These are phyloP conservation scores for Empis stercorea DNA, from an alignment of 2,888 invertebrate genomes.

Conservation along the genomic window DNA sequence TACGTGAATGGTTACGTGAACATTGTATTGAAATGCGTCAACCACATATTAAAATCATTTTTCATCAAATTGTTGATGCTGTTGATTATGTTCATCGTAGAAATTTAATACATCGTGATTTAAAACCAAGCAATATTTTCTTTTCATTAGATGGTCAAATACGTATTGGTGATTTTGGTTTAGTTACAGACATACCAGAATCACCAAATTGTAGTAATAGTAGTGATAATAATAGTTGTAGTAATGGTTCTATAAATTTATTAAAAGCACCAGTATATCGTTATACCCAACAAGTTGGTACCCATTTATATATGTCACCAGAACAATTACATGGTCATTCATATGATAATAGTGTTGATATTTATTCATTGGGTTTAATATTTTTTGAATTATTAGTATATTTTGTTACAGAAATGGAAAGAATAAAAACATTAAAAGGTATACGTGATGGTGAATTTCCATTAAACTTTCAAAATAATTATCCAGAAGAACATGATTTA, in stretches of 20 bases:
- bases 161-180: constrained; percentile 96
- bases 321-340: constrained; percentile 68
- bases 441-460: constrained; percentile 59
- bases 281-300: constrained; percentile 62
- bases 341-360: constrained; percentile 87
- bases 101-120: constrained; percentile 88
- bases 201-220: constrained; percentile 25
- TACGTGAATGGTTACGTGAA: constrained; percentile 78
- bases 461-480: constrained; percentile 45
- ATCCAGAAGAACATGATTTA: constrained; percentile 56
- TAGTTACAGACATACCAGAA: constrained; percentile 80
- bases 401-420: constrained; percentile 84
- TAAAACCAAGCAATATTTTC: constrained; percentile 91
- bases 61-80: constrained; percentile 84
- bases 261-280: constrained; percentile 17
- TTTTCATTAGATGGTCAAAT: constrained; percentile 81
- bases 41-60: constrained; percentile 50
- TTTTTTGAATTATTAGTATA: constrained; percentile 84
- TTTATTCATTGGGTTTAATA: constrained; percentile 87
- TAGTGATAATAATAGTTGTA: not conserved
- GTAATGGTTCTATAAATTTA: not conserved
- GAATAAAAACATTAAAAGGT: constrained; percentile 52
- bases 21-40: constrained; percentile 40
- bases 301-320: constrained; percentile 95
- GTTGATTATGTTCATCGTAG: constrained; percentile 91